Conservation (phyloP, 2,888 invertebrate species). For the Megastigmus dorsalis region DNA sequence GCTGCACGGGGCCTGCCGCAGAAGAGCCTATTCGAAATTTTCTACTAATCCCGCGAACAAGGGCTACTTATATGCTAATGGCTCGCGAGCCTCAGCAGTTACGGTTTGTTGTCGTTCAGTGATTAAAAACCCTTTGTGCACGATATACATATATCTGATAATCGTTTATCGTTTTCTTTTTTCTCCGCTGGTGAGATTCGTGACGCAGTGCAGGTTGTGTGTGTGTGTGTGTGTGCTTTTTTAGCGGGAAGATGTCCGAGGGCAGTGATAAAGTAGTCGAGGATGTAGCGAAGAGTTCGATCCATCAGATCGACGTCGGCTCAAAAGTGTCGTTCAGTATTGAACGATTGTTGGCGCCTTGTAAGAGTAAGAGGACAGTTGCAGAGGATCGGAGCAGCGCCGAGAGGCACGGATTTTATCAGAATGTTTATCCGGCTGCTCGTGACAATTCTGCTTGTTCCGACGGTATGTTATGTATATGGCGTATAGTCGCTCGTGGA, state of each 20-base stretch:
- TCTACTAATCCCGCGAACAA: not conserved
- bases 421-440: not conserved
- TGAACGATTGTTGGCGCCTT: constrained; percentile 68
- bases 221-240: not conserved
- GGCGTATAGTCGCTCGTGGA: too few relatives aligned
- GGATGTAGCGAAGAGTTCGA: not conserved
- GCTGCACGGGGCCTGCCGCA: not conserved
- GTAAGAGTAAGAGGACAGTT: constrained; percentile 48
- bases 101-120: not conserved
- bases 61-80: constrained; percentile 12
- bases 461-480: constrained; percentile 16
- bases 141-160: too few relatives aligned
- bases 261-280: not conserved
- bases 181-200: not conserved
- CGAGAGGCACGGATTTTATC: constrained; percentile 4
- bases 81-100: not conserved
- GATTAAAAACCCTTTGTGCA: too few relatives aligned
- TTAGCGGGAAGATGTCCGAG: constrained; percentile 28
- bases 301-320: not conserved
- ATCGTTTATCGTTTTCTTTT: too few relatives aligned
- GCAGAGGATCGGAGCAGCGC: not conserved
- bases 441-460: constrained; percentile 1
- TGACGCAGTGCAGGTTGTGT: too few relatives aligned
- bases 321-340: constrained; percentile 66
- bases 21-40: not conserved